These are phyloP conservation scores for Shargacucullia verbasci DNA, from an alignment of 2,888 invertebrate genomes.

Conservation along the genomic window DNA sequence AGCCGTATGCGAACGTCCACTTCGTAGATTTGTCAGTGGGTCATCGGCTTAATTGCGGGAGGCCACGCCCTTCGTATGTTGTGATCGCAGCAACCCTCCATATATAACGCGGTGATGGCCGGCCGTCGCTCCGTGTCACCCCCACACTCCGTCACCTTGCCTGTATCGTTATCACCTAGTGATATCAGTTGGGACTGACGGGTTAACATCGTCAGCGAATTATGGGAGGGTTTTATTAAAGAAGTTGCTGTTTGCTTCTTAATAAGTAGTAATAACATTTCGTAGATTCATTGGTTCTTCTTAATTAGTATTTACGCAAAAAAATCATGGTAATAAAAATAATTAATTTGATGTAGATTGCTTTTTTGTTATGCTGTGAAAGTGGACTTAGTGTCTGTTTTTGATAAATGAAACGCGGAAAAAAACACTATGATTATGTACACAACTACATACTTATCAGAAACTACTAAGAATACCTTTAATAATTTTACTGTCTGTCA, in stretches of 20 bases:
- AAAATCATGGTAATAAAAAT: no score
- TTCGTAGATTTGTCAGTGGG: constrained; percentile 50
- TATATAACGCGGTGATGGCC: constrained; percentile 51
- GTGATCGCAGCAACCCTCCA: constrained; percentile 49
- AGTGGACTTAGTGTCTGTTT: no score
- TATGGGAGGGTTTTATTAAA: constrained; percentile 7
- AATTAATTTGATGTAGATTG: no score
- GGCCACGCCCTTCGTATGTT: constrained; percentile 58
- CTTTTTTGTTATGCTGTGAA: no score
- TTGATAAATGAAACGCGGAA: no score
- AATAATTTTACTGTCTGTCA: no score
- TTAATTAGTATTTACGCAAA: no score
- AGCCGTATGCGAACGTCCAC: constrained; percentile 40
- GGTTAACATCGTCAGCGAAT: constrained; percentile 8
- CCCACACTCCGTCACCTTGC: constrained; percentile 45
- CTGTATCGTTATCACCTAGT: constrained; percentile 45
- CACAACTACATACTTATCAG: no score
- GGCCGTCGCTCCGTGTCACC: constrained; percentile 42
- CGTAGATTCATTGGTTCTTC: no score
- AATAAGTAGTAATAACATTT: not conserved
- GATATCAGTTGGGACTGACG: constrained; percentile 26
- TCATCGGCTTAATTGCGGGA: constrained; percentile 58
- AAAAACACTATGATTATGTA: no score
- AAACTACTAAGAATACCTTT: no score
- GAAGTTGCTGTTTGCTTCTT: not conserved